A percentile compares a stretch with the other conserved stretches of the same genome.
These are phyloP conservation scores for Myotis myotis DNA, from an alignment of 2,797 vertebrate genomes.

Conservation along the genomic window DNA sequence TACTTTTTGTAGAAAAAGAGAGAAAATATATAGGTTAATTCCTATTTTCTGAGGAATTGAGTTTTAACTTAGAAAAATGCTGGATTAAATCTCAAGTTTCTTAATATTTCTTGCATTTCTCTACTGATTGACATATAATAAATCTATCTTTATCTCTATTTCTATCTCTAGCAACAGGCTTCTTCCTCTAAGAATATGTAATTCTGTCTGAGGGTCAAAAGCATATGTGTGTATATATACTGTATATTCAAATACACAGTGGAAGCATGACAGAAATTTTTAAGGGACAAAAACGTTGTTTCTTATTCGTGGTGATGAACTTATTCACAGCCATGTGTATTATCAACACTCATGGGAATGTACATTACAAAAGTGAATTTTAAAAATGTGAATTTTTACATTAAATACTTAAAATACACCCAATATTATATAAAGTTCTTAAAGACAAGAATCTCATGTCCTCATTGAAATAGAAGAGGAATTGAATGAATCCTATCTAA, in stretches of 20 bases:
- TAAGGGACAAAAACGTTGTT: not conserved
- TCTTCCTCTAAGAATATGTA: not conserved
- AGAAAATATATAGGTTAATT: not conserved
- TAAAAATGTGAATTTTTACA: not conserved
- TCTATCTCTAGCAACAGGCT: not conserved
- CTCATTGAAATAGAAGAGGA: not conserved
- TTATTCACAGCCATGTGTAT: not conserved
- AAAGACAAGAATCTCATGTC: not conserved
- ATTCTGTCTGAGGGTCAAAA: conserved; percentile 9
- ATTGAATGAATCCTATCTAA: not conserved
- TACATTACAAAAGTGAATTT: not conserved
- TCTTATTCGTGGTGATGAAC: not conserved
- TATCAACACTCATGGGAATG: not conserved
- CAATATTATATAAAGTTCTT: not conserved
- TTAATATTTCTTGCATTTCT: not conserved
- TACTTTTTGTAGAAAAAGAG: not conserved
- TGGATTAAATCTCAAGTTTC: conserved; percentile 10
- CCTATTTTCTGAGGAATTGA: not conserved
- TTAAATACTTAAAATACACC: not conserved
- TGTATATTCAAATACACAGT: not conserved
- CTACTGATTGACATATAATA: not conserved
- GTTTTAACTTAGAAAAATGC: not conserved
- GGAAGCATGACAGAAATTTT: not conserved
- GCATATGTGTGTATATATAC: not conserved
- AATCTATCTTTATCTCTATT: not conserved